phyloP scores from a whole-genome alignment of 1,140 invertebrate species.

The Rhagoletis zephyria region DNA sequence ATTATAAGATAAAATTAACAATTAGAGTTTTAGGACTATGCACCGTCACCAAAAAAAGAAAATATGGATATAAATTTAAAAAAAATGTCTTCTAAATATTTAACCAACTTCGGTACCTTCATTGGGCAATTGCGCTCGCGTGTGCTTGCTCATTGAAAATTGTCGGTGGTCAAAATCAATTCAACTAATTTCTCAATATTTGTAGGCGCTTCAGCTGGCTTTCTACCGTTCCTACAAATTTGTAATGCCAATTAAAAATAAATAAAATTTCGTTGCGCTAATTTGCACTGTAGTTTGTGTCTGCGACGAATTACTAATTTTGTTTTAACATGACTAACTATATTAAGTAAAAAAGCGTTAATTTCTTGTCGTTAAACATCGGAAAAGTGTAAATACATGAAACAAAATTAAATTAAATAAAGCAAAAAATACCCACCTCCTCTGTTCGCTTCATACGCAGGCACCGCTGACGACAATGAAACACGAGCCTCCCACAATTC shows the following conservation, averaged over 20 bases:
- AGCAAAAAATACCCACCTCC: not conserved
- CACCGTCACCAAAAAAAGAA: not conserved
- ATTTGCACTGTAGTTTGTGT: not conserved
- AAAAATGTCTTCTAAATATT: not conserved
- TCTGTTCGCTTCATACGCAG: too few relatives aligned
- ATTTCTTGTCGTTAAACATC: not conserved
- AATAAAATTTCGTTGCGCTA: not conserved
- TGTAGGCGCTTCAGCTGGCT: not conserved
- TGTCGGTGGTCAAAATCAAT: not conserved
- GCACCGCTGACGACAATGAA: not conserved
- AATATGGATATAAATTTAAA: not conserved
- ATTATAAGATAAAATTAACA: not conserved
- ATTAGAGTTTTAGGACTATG: not conserved
- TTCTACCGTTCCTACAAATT: not conserved
- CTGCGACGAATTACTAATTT: not conserved
- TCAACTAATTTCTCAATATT: not conserved
- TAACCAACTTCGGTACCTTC: not conserved
- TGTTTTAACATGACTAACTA: slow-evolving; percentile 22
- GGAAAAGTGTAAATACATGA: not conserved
- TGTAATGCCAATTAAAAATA: slow-evolving; percentile 5
- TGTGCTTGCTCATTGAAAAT: slow-evolving; percentile 14
- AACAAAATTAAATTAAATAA: not conserved
- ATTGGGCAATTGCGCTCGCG: not conserved
- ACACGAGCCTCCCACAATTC: not conserved
- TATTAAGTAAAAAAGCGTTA: slow-evolving; percentile 16